phyloP scores from a whole-genome alignment of 2,113 vertebrate genomes.

The Misgurnus mizolepis region DNA sequence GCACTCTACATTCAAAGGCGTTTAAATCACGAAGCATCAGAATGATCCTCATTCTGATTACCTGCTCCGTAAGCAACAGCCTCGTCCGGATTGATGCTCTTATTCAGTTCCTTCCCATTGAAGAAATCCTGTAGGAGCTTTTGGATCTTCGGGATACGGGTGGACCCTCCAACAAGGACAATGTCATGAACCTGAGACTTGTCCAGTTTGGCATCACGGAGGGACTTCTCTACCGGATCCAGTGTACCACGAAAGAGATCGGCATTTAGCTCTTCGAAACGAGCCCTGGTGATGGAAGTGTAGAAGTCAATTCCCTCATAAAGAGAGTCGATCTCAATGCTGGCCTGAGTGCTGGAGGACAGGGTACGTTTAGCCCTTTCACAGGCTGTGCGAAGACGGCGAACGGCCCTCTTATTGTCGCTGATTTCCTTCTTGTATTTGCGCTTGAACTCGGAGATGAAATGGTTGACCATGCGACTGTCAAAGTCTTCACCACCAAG shows the following conservation, averaged over 20 bases:
- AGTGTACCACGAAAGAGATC: slow-evolving; percentile 75
- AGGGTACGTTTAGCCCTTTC: slow-evolving; percentile 76
- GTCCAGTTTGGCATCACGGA: slow-evolving; percentile 72
- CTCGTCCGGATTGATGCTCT: slow-evolving; percentile 74
- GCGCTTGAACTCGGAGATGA: slow-evolving; percentile 75
- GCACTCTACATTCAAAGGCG: not conserved
- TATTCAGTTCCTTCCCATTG: slow-evolving; percentile 71
- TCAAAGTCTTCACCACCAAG: slow-evolving; percentile 78
- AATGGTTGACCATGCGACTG: slow-evolving; percentile 77
- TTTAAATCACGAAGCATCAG: slow-evolving; percentile 44
- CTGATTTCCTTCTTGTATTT: slow-evolving; percentile 77
- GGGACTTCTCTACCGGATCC: slow-evolving; percentile 72
- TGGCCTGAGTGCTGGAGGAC: slow-evolving; percentile 78
- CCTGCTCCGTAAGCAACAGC: slow-evolving; percentile 76
- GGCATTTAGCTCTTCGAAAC: slow-evolving; percentile 88
- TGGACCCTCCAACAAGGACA: slow-evolving; percentile 71
- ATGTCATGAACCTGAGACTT: slow-evolving; percentile 70
- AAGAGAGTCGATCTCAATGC: slow-evolving; percentile 83
- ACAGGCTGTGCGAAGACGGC: slow-evolving; percentile 73
- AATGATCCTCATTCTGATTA: slow-evolving; percentile 34
- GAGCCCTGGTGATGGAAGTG: slow-evolving; percentile 91
- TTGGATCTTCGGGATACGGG: slow-evolving; percentile 75
- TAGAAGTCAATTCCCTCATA: slow-evolving; percentile 93
- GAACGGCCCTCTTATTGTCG: slow-evolving; percentile 75
- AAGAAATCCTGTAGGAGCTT: slow-evolving; percentile 76